Percentiles rank a stretch among this genome's conserved stretches.
These are phyloP conservation scores for Molossus molossus DNA, from an alignment of 2,797 vertebrate genomes.

Conservation along the genomic window DNA sequence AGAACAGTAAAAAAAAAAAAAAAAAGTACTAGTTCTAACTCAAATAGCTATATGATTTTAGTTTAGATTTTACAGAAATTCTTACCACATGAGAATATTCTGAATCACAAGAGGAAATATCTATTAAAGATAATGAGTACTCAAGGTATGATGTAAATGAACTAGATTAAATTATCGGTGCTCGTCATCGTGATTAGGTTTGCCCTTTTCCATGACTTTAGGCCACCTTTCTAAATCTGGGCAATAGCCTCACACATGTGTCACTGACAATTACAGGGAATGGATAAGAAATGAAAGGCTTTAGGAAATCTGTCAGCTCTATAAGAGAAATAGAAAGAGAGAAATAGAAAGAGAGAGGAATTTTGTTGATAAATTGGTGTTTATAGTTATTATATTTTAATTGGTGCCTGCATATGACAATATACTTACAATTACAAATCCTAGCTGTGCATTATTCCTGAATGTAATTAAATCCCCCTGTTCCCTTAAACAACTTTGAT, in stretches of 20 bases:
- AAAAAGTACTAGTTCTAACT: background rate
- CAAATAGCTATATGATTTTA: background rate
- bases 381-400: background rate
- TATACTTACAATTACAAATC: slow-evolving; percentile 3
- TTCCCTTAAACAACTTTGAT: background rate
- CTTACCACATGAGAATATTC: background rate
- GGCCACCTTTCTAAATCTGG: background rate
- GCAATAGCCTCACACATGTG: background rate
- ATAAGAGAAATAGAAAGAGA: background rate
- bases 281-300: background rate
- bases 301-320: background rate
- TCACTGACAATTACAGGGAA: background rate
- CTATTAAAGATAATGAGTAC: background rate
- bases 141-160: background rate
- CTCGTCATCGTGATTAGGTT: background rate
- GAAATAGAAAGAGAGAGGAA: background rate
- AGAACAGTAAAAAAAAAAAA: background rate
- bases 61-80: slow-evolving; percentile 29
- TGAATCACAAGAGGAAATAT: background rate
- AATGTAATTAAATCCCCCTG: background rate
- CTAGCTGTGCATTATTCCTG: background rate
- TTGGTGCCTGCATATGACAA: background rate
- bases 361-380: background rate
- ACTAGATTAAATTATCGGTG: background rate
- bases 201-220: background rate